These are phyloP conservation scores for Chrysocyon brachyurus DNA, from an alignment of 2,797 vertebrate genomes.

Conservation along the genomic window DNA sequence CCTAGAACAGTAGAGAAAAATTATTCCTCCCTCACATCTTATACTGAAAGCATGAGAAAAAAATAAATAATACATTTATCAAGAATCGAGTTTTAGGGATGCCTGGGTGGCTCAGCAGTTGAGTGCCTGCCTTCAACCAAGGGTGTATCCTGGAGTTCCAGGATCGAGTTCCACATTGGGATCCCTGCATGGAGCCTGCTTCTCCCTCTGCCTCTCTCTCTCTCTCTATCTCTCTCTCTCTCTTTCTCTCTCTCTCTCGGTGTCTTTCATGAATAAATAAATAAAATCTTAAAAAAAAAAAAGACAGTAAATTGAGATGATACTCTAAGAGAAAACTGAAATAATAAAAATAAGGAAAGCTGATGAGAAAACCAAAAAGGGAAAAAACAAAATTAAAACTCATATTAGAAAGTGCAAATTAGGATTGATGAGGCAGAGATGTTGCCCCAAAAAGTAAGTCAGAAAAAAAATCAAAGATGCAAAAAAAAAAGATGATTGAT, in stretches of 20 bases:
- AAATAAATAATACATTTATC: not conserved
- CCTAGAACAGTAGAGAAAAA: not conserved
- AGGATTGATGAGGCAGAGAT: not conserved
- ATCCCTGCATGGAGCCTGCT: too few species aligned
- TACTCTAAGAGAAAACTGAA: not conserved
- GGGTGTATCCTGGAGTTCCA: too few species aligned
- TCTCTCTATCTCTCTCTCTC: too few species aligned
- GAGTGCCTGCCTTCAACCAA: too few species aligned
- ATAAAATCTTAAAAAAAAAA: not conserved
- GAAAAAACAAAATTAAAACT: not conserved
- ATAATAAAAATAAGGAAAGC: not conserved
- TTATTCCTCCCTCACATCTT: not conserved
- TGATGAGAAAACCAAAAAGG: not conserved
- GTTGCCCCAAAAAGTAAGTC: not conserved
- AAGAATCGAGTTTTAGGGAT: not conserved
- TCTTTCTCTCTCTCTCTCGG: too few species aligned
- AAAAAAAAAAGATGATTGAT: not conserved
- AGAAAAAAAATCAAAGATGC: not conserved
- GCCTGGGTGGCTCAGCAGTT: not conserved
- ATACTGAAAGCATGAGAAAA: not conserved
- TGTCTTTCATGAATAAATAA: too few species aligned
- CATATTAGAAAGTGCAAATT: not conserved
- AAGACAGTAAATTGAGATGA: not conserved
- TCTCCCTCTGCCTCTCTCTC: too few species aligned
- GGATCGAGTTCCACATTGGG: too few species aligned